phyloP scores from a whole-genome alignment of 2,113 vertebrate genomes.

The Gobius niger region DNA sequence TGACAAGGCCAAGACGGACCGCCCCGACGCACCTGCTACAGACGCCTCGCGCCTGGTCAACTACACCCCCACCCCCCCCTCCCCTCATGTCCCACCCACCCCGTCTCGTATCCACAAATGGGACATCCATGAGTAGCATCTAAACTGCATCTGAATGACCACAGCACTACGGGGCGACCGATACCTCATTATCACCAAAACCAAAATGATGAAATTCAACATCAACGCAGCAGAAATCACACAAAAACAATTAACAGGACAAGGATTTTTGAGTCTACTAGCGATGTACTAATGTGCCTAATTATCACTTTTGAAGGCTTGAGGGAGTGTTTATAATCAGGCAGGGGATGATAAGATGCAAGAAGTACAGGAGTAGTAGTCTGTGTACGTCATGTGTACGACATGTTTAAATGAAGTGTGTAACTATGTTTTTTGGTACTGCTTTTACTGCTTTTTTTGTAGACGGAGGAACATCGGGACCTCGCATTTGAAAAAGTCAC shows the following conservation, averaged over 20 bases:
- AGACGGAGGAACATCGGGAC: no score
- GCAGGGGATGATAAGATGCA: no score
- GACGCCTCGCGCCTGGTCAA: constrained; percentile 35
- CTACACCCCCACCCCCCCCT: constrained; percentile 34
- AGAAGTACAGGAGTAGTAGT: no score
- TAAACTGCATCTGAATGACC: constrained; percentile 21
- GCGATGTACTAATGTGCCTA: background rate
- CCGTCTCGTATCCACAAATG: background rate
- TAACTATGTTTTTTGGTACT: no score
- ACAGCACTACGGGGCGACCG: constrained; percentile 36
- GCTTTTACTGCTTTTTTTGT: no score
- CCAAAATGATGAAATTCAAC: constrained; percentile 56
- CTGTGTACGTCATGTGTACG: no score
- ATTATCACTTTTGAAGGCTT: background rate
- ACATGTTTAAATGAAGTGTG: no score
- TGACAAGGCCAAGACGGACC: constrained; percentile 85
- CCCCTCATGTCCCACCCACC: constrained; percentile 28
- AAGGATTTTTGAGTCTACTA: constrained; percentile 2
- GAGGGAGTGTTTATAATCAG: background rate
- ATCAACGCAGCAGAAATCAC: constrained; percentile 6
- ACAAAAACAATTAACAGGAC: constrained; percentile 34
- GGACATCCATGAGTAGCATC: background rate
- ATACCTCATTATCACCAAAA: constrained; percentile 47
- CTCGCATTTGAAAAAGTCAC: no score
- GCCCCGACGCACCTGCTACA: constrained; percentile 86